phyloP scores from a whole-genome alignment of 2,797 vertebrate genomes.

The Gallirallus australis region DNA sequence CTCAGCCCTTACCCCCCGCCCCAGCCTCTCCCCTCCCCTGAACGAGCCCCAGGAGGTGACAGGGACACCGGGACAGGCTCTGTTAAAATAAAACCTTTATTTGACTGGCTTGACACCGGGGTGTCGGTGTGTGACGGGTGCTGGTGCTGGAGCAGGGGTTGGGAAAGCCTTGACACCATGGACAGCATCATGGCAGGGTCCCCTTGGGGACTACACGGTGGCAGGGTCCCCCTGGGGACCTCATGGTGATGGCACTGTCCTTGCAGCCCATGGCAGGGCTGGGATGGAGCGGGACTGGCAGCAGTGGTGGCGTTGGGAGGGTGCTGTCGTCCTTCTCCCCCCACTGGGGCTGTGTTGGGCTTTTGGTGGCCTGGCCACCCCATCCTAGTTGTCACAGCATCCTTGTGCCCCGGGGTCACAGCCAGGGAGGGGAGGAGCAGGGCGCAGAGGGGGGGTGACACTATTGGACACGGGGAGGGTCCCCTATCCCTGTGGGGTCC shows the following conservation, averaged over 20 bases:
- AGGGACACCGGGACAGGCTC: neutral
- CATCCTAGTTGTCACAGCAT: neutral
- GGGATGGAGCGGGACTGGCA: fast-evolving
- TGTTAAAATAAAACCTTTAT: conserved; percentile 71
- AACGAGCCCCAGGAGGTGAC: neutral
- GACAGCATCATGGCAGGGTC: neutral
- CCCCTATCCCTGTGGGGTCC: neutral
- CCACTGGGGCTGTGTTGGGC: neutral
- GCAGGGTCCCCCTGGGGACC: neutral
- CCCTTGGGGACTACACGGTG: neutral
- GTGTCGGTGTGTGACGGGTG: neutral
- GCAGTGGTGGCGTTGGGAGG: neutral
- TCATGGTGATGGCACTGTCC: neutral
- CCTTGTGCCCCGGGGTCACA: neutral
- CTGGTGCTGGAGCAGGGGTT: neutral
- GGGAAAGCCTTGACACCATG: fast-evolving
- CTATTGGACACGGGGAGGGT: neutral
- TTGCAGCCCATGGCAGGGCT: neutral
- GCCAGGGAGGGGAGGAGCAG: neutral
- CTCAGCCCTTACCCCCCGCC: neutral
- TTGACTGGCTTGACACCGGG: neutral
- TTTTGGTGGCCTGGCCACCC: fast-evolving
- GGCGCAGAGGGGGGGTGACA: neutral
- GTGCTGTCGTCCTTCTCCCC: neutral
- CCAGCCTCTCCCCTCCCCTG: neutral